Conservation (phyloP, 1,140 invertebrate species). For the Palaemon carinicauda region DNA sequence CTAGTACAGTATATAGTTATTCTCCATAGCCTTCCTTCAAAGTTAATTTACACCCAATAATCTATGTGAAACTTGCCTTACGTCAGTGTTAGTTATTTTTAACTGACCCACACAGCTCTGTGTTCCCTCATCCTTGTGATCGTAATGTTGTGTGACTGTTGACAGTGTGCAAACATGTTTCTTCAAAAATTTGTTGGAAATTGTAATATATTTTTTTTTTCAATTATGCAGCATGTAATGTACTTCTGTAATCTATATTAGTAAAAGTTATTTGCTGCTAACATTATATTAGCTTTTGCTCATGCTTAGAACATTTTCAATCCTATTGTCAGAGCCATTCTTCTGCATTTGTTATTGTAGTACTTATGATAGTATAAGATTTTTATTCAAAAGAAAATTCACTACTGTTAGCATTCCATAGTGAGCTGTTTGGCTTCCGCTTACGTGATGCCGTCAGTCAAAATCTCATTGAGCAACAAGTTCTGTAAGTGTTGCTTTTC, state of each 20-base stretch:
- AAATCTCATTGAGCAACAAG: slow-evolving; percentile 33
- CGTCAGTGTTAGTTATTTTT: slow-evolving; percentile 33
- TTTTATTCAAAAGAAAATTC: slow-evolving; percentile 32
- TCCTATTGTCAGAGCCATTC: slow-evolving; percentile 24
- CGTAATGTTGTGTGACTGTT: slow-evolving; percentile 50
- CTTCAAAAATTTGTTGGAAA: slow-evolving; percentile 31
- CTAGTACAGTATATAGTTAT: slow-evolving; percentile 20
- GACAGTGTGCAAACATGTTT: slow-evolving; percentile 36
- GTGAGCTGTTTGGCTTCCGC: slow-evolving; percentile 32
- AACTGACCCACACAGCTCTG: slow-evolving; percentile 15
- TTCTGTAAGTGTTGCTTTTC: slow-evolving; percentile 33
- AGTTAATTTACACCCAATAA: slow-evolving; percentile 9
- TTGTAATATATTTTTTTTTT: slow-evolving; percentile 36
- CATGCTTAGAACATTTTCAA: slow-evolving; percentile 43
- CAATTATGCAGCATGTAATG: slow-evolving; percentile 8
- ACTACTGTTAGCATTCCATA: slow-evolving; percentile 47
- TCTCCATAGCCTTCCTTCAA: background rate
- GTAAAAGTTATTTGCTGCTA: slow-evolving; percentile 37
- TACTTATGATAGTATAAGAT: background rate
- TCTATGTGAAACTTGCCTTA: slow-evolving; percentile 30
- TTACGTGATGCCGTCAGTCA: slow-evolving; percentile 24
- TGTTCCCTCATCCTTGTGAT: slow-evolving; percentile 31
- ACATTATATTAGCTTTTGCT: slow-evolving; percentile 42
- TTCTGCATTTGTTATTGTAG: slow-evolving; percentile 43
- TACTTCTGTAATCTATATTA: slow-evolving; percentile 36